Base-by-base conservation (phyloP, 2,797 vertebrate genomes). In the Pipistrellus kuhlii region DNA sequence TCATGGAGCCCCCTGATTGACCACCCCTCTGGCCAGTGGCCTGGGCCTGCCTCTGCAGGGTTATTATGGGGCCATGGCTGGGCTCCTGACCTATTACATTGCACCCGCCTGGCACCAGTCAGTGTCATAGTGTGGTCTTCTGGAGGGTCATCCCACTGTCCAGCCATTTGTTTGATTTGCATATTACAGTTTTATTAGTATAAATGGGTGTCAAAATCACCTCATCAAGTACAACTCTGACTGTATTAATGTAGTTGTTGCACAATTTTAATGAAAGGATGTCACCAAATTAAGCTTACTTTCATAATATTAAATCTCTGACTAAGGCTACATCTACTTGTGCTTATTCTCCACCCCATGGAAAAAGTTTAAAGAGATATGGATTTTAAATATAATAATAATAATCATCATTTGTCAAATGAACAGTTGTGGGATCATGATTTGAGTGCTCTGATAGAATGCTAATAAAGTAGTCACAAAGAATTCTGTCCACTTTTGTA, bases 391-490 rank as follows among this genome's bases (percentile, higher is more conserved):
- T 97, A 97, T 97, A 96, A 96, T 96, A 97, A 97, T 95, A 96
- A 97, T 97, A 96, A 98, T 98, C 97, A 97, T 96, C 78, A 97
- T 80, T 55, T 95, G 64, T 95, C 72, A 95, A 91, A 80, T 5
- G 14, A 97, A 69, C 96, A 96, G 85, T 97, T 95, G 38, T 78
- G 95, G 76, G 69, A 97, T 97, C 97, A 94, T 86, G 94, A 97
- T 96, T 95, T 96, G 86, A 80, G 95, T 35, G n/a, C 88, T 82
- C 96, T 96, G 92, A 76, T 35, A 96, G 88, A 97, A 97, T 77
- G 97, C 97, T 97, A 98, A 98, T 98, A 98, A 97, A 98, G 96
- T 97, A 97, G 96, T 98, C 97, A 98, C 96, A 98, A 98, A 97
- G 89, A 95, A 97, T 97, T 97, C 96, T 97, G 96, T 96, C 96